Base-by-base conservation (phyloP, 2,888 invertebrate species). In the Ommatoiulus sabulosus region DNA sequence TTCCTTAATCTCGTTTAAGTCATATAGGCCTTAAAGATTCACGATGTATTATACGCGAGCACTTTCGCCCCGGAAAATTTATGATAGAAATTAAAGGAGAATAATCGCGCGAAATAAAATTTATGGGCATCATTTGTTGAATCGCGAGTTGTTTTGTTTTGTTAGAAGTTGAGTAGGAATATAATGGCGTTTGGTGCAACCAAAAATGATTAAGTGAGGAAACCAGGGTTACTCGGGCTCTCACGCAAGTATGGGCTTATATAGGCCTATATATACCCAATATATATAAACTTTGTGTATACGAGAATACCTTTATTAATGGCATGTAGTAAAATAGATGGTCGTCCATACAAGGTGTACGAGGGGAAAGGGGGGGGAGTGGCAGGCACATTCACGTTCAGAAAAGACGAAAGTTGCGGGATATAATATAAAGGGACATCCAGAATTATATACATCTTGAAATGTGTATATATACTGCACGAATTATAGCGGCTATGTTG, bases 61-160 rank as follows among this genome's bases (percentile, higher is more conserved):
- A 35, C 80, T 80, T 80, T 80, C 35, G 80, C 80, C 35, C 10
- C 24, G 3, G 80, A 20, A 80, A 80, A 80, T 80, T 80, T 80
- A 80, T 80, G 80, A 80, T 35, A 20, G 80, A 80, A 80, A 80
- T 80, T 80, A 80, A 35, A 80, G 35, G 6, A 35, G 80, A 80
- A 80, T 80, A 80, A 80, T 80, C 80, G 80, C 80, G 72, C 3
- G 35, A 35, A 35, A 10, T 8, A 80, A 80, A 80, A 80, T 80
- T 80, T 80, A 80, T 80, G 80, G 24, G 80, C 80, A 24, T 80
- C 80, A 80, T 80, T 80, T 80, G 80, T 80, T 80, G 80, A 80
- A 80, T 80, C 24, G 80, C 80, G 80, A 80, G 80, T 80, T 80
- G 80, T 80, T 80, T 80, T 80, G 80, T 80, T 80, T 80, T 80